Evolutionary conservation across 2,113 vertebrate species (phyloP).

Genomic region (Dicaeum eximium): DNA sequence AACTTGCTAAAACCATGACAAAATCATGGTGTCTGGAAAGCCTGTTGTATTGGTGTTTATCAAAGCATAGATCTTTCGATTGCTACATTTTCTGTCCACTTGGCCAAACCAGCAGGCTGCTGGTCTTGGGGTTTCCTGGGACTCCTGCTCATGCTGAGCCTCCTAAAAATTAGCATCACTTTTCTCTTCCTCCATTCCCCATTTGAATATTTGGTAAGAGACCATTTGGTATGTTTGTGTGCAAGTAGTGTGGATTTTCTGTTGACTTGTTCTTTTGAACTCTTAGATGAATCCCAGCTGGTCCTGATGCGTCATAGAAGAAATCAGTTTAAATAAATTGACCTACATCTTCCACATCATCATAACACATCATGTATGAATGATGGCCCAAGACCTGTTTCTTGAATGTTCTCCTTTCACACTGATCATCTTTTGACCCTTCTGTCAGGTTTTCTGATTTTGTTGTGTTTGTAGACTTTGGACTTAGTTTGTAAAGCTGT

Average conservation of each 20-base stretch:
- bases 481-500: not conserved
- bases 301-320: not conserved
- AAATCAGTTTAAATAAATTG: not conserved
- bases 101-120: not conserved
- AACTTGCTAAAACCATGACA: not conserved
- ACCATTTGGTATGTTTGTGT: not conserved
- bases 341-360: not conserved
- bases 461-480: not conserved
- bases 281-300: not conserved
- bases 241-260: not conserved
- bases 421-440: not conserved
- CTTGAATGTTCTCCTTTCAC: not conserved
- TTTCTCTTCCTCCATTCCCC: not conserved
- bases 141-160: not conserved
- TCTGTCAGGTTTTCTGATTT: not conserved
- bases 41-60: not conserved
- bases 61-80: not conserved
- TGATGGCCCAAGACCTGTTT: not conserved
- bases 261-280: not conserved
- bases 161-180: not conserved
- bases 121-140: not conserved
- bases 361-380: not conserved
- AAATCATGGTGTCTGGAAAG: not conserved
- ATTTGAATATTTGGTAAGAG: not conserved
- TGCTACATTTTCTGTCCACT: not conserved